A percentile compares a stretch with the other conserved stretches of the same genome.
Evolutionary conservation across 2,797 vertebrate species (phyloP).

Genomic region (Chrosomus eos): DNA sequence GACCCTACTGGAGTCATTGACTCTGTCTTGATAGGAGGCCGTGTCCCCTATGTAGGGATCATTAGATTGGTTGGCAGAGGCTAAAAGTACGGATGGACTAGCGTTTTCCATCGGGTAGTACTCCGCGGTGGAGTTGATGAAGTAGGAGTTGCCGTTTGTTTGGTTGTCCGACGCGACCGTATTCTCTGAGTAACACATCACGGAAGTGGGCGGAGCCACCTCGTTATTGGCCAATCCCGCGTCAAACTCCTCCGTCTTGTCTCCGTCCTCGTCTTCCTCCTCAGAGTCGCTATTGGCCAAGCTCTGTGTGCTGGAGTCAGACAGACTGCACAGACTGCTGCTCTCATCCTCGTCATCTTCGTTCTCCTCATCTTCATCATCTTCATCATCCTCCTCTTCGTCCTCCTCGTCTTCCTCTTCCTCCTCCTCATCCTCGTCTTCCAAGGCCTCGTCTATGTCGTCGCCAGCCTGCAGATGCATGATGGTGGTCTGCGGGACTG

Average conservation of each 20-base stretch:
- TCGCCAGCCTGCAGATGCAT: slow-evolving; percentile 88
- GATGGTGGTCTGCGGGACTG: slow-evolving; percentile 82
- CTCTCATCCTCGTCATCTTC: slow-evolving; percentile 87
- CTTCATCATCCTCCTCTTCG: slow-evolving; percentile 63
- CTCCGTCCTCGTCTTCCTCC: slow-evolving; percentile 87
- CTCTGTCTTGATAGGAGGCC: slow-evolving; percentile 81
- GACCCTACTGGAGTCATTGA: slow-evolving; percentile 78
- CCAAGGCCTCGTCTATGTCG: slow-evolving; percentile 86
- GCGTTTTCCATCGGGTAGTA: slow-evolving; percentile 94
- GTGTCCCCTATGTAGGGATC: slow-evolving; percentile 79
- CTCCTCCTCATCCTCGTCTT: slow-evolving; percentile 84
- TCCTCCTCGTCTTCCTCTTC: slow-evolving; percentile 61
- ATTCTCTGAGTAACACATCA: slow-evolving; percentile 88
- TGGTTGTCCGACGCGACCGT: slow-evolving; percentile 83
- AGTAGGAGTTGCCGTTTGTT: slow-evolving; percentile 86
- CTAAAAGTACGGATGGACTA: slow-evolving; percentile 70
- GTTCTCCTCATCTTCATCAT: slow-evolving; percentile 68
- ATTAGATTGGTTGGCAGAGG: slow-evolving; percentile 74
- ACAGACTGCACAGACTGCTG: slow-evolving; percentile 96
- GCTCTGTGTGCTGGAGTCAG: slow-evolving; percentile 97
- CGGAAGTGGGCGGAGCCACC: slow-evolving; percentile 85
- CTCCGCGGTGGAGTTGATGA: slow-evolving; percentile 85
- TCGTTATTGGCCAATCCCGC: slow-evolving; percentile 77
- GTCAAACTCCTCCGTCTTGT: slow-evolving; percentile 85
- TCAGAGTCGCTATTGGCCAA: slow-evolving; percentile 94